These are phyloP conservation scores for Herminia tarsipennalis DNA, from an alignment of 2,888 invertebrate species.

Conservation along the genomic window DNA sequence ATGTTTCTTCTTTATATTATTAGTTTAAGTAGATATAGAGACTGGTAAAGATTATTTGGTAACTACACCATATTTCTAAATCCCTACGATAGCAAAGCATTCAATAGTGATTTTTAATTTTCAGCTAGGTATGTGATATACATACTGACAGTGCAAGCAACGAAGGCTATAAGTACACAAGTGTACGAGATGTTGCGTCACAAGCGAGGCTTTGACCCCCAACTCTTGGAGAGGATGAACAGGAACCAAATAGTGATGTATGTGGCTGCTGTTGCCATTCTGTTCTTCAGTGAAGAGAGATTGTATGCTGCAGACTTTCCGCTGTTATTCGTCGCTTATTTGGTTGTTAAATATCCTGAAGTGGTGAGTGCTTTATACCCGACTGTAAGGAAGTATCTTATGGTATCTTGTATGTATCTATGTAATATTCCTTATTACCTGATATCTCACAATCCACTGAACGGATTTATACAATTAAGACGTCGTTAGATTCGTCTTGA, in stretches of 20 bases:
- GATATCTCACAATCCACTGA: too few relatives aligned
- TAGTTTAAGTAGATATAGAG: too few relatives aligned
- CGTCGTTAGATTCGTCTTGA: too few relatives aligned
- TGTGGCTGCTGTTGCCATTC: conserved; percentile 17
- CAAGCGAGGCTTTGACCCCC: conserved; percentile 14
- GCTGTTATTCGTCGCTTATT: conserved; percentile 49
- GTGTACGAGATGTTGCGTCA: conserved; percentile 27
- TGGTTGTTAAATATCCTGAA: conserved; percentile 54
- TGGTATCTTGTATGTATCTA: too few relatives aligned
- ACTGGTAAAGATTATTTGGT: too few relatives aligned
- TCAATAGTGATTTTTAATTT: too few relatives aligned
- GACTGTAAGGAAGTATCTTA: too few relatives aligned
- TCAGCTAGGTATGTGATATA: conserved; percentile 63
- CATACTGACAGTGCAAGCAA: conserved; percentile 49
- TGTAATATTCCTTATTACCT: too few relatives aligned
- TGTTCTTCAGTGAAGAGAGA: conserved; percentile 42
- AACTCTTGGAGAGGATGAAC: conserved; percentile 31
- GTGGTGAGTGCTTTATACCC: conserved; percentile 58
- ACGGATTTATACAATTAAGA: too few relatives aligned
- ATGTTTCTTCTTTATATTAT: too few relatives aligned
- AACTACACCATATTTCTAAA: too few relatives aligned
- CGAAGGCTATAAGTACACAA: conserved; percentile 34
- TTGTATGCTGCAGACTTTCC: conserved; percentile 53
- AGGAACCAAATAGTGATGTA: conserved; percentile 37
- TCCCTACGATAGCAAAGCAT: too few relatives aligned